Percentiles rank a stretch among this genome's conserved stretches.
Evolutionary conservation across 2,113 vertebrate species (phyloP).

Genomic region (Deroptyus accipitrinus): DNA sequence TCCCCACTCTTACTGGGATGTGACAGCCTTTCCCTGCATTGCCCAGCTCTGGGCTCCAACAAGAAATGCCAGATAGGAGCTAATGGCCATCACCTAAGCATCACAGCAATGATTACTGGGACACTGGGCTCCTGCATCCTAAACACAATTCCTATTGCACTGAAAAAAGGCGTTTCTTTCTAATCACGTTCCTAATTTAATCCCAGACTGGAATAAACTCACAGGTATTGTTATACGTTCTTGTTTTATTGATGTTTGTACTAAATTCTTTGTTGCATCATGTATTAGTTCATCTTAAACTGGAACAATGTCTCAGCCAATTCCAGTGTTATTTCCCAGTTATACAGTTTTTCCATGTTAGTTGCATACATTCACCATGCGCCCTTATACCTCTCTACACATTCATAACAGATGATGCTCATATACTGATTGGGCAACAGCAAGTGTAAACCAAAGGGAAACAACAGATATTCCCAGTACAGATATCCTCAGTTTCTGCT

Average conservation of each 20-base stretch:
- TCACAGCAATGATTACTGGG: neutral
- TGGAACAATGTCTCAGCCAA: neutral
- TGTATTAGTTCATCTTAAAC: neutral
- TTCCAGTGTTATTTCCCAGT: neutral
- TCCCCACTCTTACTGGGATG: neutral
- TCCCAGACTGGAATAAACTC: neutral
- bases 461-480: neutral
- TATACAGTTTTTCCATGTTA: neutral
- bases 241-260: neutral
- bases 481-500: neutral
- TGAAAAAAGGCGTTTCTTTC: neutral
- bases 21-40: neutral
- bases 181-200: neutral
- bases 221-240: rapidly evolving
- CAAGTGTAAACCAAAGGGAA: neutral
- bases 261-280: neutral
- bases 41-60: neutral
- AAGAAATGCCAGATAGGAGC: neutral
- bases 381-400: neutral
- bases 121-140: neutral
- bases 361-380: neutral
- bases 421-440: rapidly evolving
- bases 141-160: neutral
- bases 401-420: neutral
- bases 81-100: neutral